A percentile compares a stretch with the other conserved stretches of the same genome.
These are phyloP conservation scores for Podotricha telesiphe DNA, from an alignment of 2,888 invertebrate species.

Conservation along the genomic window DNA sequence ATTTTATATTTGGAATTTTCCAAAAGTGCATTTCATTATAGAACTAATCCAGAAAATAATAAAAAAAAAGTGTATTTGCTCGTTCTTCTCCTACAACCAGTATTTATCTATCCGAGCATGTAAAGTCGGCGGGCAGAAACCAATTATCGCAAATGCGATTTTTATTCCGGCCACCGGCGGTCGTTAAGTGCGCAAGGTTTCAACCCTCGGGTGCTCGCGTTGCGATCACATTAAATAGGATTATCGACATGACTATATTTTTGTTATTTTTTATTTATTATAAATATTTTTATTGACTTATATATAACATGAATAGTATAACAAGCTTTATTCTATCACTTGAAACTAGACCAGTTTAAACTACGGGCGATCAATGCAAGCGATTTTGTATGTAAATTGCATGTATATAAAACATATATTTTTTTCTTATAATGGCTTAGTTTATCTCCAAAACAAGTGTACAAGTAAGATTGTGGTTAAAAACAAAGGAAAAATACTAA, in stretches of 20 bases:
- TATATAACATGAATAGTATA: no score
- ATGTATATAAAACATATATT: no score
- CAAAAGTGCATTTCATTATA: not conserved
- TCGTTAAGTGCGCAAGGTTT: slow-evolving; percentile 42
- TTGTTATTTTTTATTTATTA: slow-evolving; percentile 9
- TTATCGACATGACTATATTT: slow-evolving; percentile 3
- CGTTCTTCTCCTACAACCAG: not conserved
- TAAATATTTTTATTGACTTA: not conserved
- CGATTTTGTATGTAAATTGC: no score
- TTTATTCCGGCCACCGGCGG: slow-evolving; percentile 61
- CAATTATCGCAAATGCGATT: slow-evolving; percentile 68
- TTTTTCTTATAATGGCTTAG: no score
- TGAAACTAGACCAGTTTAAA: no score
- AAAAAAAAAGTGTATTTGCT: slow-evolving; percentile 20
- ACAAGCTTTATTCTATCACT: no score
- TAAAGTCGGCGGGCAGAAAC: slow-evolving; percentile 35
- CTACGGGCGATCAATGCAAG: no score
- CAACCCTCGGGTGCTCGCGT: slow-evolving; percentile 14
- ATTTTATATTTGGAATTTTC: not conserved
- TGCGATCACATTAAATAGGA: slow-evolving; percentile 25
- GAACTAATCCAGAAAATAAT: not conserved
- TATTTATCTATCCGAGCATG: slow-evolving; percentile 38
- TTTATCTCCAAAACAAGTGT: no score
- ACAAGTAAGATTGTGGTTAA: no score
- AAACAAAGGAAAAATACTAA: no score